Percentiles rank a stretch among this genome's conserved stretches.
These are phyloP conservation scores for Petrolisthes manimaculis DNA, from an alignment of 2,888 invertebrate genomes.

Conservation along the genomic window DNA sequence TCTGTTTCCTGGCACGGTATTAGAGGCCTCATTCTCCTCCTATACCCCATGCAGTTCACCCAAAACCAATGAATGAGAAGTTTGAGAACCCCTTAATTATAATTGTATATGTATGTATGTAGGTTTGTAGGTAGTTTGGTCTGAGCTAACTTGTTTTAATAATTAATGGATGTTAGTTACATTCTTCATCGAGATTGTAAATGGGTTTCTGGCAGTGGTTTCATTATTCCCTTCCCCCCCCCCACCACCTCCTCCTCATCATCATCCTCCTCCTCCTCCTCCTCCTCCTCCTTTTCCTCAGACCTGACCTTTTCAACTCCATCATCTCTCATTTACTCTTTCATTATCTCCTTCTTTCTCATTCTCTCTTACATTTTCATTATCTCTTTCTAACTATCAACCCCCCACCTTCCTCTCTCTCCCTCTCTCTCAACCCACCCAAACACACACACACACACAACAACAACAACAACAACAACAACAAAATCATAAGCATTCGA, in stretches of 20 bases:
- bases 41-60: no score
- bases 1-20: no score
- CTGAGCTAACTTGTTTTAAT: no score
- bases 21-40: no score
- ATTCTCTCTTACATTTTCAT: neutral
- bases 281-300: neutral
- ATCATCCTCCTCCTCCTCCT: neutral
- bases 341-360: neutral
- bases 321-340: neutral
- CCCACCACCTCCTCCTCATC: neutral
- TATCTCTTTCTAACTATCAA: neutral
- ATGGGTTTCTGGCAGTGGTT: neutral
- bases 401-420: neutral
- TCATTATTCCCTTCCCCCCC: neutral
- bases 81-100: no score
- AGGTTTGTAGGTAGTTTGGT: neutral
- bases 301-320: neutral
- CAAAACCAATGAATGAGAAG: no score
- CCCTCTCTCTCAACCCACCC: neutral
- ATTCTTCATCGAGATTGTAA: neutral
- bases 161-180: no score
- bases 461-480: neutral
- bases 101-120: neutral
- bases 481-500: neutral
- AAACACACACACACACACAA: conserved; percentile 17